These are phyloP conservation scores for Cyrtorhinus lividipennis DNA, from an alignment of 1,140 invertebrate species.

Conservation along the genomic window DNA sequence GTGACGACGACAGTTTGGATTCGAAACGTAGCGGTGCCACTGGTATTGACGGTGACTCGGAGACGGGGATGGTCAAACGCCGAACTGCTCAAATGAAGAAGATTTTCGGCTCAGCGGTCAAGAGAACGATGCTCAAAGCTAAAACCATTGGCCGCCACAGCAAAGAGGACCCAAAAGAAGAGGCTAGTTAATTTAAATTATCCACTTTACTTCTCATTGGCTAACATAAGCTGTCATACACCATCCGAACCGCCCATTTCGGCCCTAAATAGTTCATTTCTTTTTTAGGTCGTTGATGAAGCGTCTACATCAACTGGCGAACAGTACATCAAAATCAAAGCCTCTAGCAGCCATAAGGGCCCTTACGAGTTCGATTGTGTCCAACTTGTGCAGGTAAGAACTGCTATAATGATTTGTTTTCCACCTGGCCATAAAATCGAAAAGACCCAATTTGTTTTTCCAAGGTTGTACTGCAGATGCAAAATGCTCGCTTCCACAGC, in stretches of 20 bases:
- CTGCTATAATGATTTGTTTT: constrained; percentile 32
- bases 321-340: constrained; percentile 79
- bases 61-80: constrained; percentile 33
- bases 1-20: constrained; percentile 71
- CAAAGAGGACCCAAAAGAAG: constrained; percentile 61
- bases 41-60: constrained; percentile 29
- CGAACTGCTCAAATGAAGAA: constrained; percentile 58
- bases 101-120: constrained; percentile 71
- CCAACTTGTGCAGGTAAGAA: constrained; percentile 45
- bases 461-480: not conserved
- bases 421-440: too few relatives aligned
- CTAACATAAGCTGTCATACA: too few relatives aligned
- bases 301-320: constrained; percentile 32
- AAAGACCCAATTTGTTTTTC: too few relatives aligned
- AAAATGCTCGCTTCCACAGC: too few relatives aligned
- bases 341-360: constrained; percentile 86
- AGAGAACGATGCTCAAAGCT: constrained; percentile 78
- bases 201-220: too few relatives aligned
- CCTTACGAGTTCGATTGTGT: constrained; percentile 85
- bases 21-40: constrained; percentile 51
- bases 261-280: too few relatives aligned
- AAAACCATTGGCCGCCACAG: constrained; percentile 68
- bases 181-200: constrained; percentile 40
- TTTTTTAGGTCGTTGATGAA: constrained; percentile 11
- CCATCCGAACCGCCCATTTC: too few relatives aligned